A percentile compares a stretch with the other conserved stretches of the same genome.
Conservation (phyloP, 30 jellyfish, hydroid and myxozoan genomes). For the Hydra vulgaris region DNA sequence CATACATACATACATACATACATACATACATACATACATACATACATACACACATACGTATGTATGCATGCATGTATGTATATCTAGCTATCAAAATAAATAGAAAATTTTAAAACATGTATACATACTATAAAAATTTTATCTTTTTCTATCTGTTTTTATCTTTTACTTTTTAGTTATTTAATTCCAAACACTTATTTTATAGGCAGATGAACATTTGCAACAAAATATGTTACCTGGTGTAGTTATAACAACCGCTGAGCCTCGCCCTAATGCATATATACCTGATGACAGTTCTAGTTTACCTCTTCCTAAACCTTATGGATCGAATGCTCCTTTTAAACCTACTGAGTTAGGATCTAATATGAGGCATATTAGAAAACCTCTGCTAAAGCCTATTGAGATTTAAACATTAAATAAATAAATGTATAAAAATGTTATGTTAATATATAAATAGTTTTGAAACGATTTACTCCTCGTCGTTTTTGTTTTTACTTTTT, state of each 20-base stretch:
- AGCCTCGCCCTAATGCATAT: conserved; percentile 92
- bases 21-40: no score
- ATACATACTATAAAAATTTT: no score
- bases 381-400: conserved; percentile 77
- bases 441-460: no score
- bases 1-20: no score
- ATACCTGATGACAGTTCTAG: conserved; percentile 78
- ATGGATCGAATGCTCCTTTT: conserved; percentile 82
- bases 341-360: conserved; percentile 79
- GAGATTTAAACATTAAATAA: conserved; percentile 26
- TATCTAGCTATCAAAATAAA: no score
- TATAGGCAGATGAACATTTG: conserved; percentile 57
- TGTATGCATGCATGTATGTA: no score
- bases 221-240: conserved; percentile 59
- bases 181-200: neutral
- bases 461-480: no score
- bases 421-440: no score
- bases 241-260: conserved; percentile 84
- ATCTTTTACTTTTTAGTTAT: neutral
- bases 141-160: neutral
- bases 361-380: conserved; percentile 78
- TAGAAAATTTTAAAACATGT: no score
- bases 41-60: no score
- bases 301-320: conserved; percentile 83
- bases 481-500: no score